phyloP scores from a whole-genome alignment of 2,797 vertebrate species.

The Aplochiton taeniatus region DNA sequence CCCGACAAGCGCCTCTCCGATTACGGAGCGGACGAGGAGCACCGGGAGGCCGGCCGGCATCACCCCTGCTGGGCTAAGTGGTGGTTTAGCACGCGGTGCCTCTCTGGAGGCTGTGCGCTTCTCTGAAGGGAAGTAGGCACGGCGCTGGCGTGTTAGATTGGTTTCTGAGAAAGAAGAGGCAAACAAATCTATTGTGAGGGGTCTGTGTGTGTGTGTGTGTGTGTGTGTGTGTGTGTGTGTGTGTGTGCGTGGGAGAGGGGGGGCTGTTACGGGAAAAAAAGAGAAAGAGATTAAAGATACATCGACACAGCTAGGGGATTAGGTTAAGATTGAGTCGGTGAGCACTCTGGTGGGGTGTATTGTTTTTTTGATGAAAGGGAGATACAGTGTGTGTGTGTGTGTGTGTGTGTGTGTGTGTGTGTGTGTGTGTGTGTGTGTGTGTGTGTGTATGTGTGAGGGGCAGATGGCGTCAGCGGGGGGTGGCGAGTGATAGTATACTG shows the following conservation, averaged over 20 bases:
- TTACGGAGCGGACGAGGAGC: slow-evolving; percentile 46
- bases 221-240: slow-evolving; percentile 31
- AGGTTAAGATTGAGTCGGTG: background rate
- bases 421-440: slow-evolving; percentile 25
- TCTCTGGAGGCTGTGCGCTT: slow-evolving; percentile 28
- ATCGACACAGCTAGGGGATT: background rate
- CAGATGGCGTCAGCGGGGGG: slow-evolving; percentile 54
- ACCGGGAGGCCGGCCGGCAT: slow-evolving; percentile 21
- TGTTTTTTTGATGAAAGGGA: background rate
- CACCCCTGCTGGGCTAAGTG: slow-evolving; percentile 48
- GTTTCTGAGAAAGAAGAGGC: slow-evolving; percentile 19
- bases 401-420: background rate
- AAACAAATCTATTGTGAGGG: slow-evolving; percentile 17
- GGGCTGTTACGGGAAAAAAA: background rate
- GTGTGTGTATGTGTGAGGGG: slow-evolving; percentile 20
- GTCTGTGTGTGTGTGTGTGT: background rate
- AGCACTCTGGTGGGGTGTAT: background rate
- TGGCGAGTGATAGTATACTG: slow-evolving; percentile 46
- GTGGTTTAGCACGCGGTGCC: slow-evolving; percentile 34
- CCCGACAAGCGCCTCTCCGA: slow-evolving; percentile 42
- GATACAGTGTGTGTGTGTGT: slow-evolving; percentile 26
- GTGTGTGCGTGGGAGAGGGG: slow-evolving; percentile 15
- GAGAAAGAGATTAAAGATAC: background rate
- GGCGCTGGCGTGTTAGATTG: slow-evolving; percentile 15
- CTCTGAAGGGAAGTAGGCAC: slow-evolving; percentile 4